Evolutionary conservation across 2,113 vertebrate species (phyloP).

Genomic region (Macrotis lagotis): DNA sequence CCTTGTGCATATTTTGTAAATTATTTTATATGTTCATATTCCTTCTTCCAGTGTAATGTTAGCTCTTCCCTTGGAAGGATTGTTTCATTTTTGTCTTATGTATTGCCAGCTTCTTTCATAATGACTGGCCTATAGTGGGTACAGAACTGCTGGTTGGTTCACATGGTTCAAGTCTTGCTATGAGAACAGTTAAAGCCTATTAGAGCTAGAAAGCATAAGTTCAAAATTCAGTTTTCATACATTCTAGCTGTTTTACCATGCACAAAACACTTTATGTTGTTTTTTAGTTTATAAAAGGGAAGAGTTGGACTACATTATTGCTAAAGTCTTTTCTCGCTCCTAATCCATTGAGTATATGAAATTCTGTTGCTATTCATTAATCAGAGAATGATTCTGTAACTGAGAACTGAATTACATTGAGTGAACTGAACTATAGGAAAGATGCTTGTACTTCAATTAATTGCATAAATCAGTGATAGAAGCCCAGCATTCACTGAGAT

Average conservation of each 20-base stretch:
- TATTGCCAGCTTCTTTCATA: background rate
- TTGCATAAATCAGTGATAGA: background rate
- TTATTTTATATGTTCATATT: background rate
- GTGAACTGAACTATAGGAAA: slow-evolving; percentile 6
- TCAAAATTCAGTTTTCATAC: background rate
- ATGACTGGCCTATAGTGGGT: background rate
- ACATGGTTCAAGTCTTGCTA: background rate
- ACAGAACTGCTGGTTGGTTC: background rate
- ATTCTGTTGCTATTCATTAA: slow-evolving; percentile 22
- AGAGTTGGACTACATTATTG: background rate
- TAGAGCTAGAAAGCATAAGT: background rate
- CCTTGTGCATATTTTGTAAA: background rate
- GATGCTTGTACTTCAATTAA: background rate
- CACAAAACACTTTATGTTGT: background rate
- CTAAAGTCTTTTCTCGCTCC: background rate
- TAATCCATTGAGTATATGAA: slow-evolving; percentile 5
- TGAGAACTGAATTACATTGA: background rate
- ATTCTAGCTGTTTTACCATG: background rate
- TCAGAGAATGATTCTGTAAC: background rate
- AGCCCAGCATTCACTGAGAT: background rate
- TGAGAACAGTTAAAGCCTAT: background rate
- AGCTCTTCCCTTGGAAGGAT: background rate
- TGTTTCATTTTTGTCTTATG: background rate
- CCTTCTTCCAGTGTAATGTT: background rate
- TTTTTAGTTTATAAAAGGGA: background rate